Base-by-base conservation (phyloP, 2,113 vertebrate species). In the Corythornis cristatus region DNA sequence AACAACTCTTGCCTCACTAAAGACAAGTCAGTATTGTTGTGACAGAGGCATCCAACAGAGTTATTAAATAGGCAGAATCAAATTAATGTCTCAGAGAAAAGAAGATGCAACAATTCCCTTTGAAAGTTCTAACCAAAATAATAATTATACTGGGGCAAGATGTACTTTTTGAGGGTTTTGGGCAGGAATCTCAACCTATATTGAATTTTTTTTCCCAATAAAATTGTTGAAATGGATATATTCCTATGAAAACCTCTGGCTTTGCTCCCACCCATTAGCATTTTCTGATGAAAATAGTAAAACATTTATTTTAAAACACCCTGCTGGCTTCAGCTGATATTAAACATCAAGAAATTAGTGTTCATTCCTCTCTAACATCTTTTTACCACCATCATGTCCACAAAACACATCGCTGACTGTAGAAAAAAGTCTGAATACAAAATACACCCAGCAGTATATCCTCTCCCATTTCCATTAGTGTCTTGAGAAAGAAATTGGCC, bases 261-360 rank as follows among this genome's bases (percentile, higher is more conserved):
- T 76, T 76, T 89, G 17, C 37, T 86, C 15, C 8, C 33, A 86
- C 1, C 1, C 10, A 15, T 61, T 86, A 73, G 2, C 16, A 79
- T 77, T 67, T 92, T 90, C 37, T 51, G 45, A 83, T 66, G 54
- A 93, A 94, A 90, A 68, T 4, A 65, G n/a, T 20, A 79, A 89
- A 90, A 45, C 17, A 17, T 42, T 50, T 31, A 70, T 77, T 64
- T 31, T 28, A 62, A 73, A 68, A 4, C 2, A 57, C 42, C 11
- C 15, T 85, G n/a, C 31, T 28, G 57, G 15, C 31, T 83, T 89
- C 33, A 40, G n/a, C 12, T 82, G 40, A 21, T 80, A 83, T 83
- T 46, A 56, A 65, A 12, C n/a, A 53, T 61, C 20, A 65, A 35
- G 46, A 61, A 83, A 83, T 77, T 65, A 77, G 57, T 26, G 29